phyloP scores from a whole-genome alignment of 2,888 invertebrate species.

The Cheilosia grossa region DNA sequence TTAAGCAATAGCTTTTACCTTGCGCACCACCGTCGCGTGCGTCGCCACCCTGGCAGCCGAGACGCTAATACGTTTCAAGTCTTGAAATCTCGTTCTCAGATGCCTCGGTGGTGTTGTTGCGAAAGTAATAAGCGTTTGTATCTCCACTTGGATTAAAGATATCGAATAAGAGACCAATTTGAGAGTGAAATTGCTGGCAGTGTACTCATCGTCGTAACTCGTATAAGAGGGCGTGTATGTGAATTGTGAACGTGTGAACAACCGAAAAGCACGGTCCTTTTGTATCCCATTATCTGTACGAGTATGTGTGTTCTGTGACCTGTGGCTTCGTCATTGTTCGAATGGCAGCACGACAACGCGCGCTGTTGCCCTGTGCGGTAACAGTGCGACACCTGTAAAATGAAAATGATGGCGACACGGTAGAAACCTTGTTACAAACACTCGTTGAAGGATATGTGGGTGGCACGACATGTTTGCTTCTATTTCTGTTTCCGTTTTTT shows the following conservation, averaged over 20 bases:
- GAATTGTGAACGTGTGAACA: slow-evolving; percentile 21
- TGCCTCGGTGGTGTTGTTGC: slow-evolving; percentile 21
- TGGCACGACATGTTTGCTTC: slow-evolving; percentile 16
- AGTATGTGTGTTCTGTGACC: slow-evolving; percentile 19
- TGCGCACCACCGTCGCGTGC: not conserved
- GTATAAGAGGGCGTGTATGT: not conserved
- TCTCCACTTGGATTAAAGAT: slow-evolving; percentile 47
- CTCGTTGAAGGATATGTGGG: slow-evolving; percentile 36
- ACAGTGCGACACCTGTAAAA: slow-evolving; percentile 51
- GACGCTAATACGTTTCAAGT: slow-evolving; percentile 23
- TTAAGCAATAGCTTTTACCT: slow-evolving; percentile 54
- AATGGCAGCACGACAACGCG: slow-evolving; percentile 59
- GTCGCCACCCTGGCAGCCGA: slow-evolving; percentile 22
- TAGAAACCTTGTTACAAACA: slow-evolving; percentile 48
- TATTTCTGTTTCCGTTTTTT: slow-evolving; percentile 1
- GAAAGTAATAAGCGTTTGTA: slow-evolving; percentile 47
- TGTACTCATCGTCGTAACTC: not conserved
- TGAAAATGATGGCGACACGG: slow-evolving; percentile 57
- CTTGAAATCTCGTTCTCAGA: slow-evolving; percentile 41
- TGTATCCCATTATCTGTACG: slow-evolving; percentile 19
- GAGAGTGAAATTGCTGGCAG: slow-evolving; percentile 15
- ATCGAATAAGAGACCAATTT: slow-evolving; percentile 61
- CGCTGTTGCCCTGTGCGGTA: slow-evolving; percentile 48
- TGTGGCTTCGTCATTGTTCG: slow-evolving; percentile 56
- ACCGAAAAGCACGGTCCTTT: slow-evolving; percentile 35